Conservation (phyloP, 1,140 invertebrate genomes). For the Cotesia glomerata region DNA sequence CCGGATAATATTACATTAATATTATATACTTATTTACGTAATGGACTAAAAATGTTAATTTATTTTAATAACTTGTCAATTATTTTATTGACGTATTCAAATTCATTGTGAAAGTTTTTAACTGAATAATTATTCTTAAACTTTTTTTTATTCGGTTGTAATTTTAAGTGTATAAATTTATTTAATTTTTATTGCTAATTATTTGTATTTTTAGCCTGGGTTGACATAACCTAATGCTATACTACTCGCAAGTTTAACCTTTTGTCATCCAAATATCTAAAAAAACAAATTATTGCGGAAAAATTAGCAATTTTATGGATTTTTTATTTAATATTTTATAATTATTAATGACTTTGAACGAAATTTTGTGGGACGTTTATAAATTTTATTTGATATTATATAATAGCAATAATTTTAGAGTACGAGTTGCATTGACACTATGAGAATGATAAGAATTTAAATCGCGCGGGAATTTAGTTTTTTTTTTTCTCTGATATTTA, state of each 20-base stretch:
- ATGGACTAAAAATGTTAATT: too few species aligned
- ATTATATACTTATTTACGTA: too few species aligned
- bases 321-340: not conserved
- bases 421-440: not conserved
- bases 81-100: not conserved
- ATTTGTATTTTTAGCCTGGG: not conserved
- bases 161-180: not conserved
- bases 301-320: too few species aligned
- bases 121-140: too few species aligned
- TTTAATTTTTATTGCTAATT: not conserved
- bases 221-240: conserved; percentile 17
- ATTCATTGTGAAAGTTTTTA: not conserved
- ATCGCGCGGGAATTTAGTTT: not conserved
- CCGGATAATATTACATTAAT: too few species aligned
- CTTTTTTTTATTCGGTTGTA: not conserved
- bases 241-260: conserved; percentile 16
- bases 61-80: not conserved
- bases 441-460: not conserved
- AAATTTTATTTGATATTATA: not conserved
- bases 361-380: not conserved
- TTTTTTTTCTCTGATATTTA: not conserved
- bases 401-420: not conserved
- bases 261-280: not conserved
- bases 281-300: too few species aligned
- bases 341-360: not conserved